Evolutionary conservation across 2,113 vertebrate genomes (phyloP), one percentile per base, ranked within the genome.

Genomic region (Zosterops pallidus): DNA sequence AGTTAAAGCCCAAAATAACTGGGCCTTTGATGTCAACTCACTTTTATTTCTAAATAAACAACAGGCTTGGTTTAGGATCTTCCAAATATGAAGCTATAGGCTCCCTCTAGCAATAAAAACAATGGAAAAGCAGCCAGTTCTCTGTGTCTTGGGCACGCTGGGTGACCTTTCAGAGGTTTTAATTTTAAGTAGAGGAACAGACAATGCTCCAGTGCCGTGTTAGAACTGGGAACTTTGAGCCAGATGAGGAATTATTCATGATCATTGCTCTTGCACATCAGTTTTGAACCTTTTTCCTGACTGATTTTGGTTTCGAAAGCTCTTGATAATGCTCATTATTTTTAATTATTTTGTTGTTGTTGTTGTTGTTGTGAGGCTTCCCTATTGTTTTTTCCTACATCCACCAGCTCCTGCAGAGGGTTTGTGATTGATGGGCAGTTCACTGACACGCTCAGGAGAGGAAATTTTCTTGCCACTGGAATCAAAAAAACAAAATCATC

Each of bases 31-130:
- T 97, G 95, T 92, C 76, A 84, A 88, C 91, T 95, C 71, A 83
- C 86, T 95, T 94, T 93, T 86, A 94, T 89, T 97, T 89, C 95
- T 96, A 89, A 94, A 83, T 94, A 97, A 97, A 96, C 95, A 93
- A 57, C 50, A 74, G 57, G 23, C 86, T 57, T 71, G 90, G 65
- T 95, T 95, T 82, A 89, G 70, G 82, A 81, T 76, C 78, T 65
- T 90, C 95, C 92, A 91, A 94, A 95, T 65, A 89, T 1, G 76
- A 93, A 92, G 74, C 84, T 87, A 84, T 83, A 93, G 83, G 81
- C 60, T 92, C 42, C 44, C 31, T 77, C 75, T 89, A 95, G 87
- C 85, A 95, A 94, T 44, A 91, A 46, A 80, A 95, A 35, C 80
- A 83, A 46, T 72, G 53, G 37, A 60, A 86, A 89, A 50, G 29